phyloP scores from a whole-genome alignment of 2,888 invertebrate species.

The Caenorhabditis sp. region DNA sequence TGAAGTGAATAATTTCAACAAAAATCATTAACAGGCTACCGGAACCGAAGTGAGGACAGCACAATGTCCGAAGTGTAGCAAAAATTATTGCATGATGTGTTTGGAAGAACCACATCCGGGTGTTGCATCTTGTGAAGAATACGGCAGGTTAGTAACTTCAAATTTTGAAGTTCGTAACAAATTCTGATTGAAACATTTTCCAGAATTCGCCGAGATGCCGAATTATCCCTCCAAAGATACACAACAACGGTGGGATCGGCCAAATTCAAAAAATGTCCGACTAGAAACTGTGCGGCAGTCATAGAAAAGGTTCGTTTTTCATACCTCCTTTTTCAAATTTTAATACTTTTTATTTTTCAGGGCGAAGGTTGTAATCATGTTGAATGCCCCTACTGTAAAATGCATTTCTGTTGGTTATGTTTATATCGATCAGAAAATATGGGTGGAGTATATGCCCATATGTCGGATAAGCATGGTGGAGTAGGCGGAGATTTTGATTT shows the following conservation, averaged over 20 bases:
- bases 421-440: not conserved
- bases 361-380: conserved; percentile 19
- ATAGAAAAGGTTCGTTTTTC: not conserved
- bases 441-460: not conserved
- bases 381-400: conserved; percentile 11
- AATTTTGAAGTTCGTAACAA: too few species aligned
- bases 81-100: not conserved
- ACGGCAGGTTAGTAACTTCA: not conserved
- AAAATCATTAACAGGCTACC: not conserved
- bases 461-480: conserved; percentile 1
- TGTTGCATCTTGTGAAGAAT: not conserved
- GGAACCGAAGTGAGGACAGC: not conserved
- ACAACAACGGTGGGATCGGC: not conserved
- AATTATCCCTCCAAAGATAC: not conserved
- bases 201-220: not conserved
- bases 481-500: not conserved
- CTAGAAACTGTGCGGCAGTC: not conserved
- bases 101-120: conserved; percentile 1
- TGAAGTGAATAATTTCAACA: too few species aligned
- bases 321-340: not conserved
- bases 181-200: too few species aligned
- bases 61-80: not conserved
- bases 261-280: conserved; percentile 3
- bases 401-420: conserved; percentile 31
- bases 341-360: not conserved